Conservation (phyloP, 2,113 vertebrate species). For the Aix galericulata region DNA sequence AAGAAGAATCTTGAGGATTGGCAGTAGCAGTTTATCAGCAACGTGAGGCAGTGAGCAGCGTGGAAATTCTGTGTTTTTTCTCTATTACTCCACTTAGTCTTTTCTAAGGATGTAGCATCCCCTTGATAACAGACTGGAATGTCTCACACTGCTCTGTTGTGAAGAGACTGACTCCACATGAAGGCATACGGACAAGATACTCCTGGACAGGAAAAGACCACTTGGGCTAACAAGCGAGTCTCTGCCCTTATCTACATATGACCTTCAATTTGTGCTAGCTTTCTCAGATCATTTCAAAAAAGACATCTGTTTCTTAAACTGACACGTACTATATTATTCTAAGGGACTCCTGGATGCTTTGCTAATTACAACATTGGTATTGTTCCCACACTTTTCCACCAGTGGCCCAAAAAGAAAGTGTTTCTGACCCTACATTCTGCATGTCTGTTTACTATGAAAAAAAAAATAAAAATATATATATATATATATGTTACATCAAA, state of each 20-base stretch:
- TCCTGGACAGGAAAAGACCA: not conserved
- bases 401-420: not conserved
- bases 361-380: not conserved
- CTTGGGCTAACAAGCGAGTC: not conserved
- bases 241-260: not conserved
- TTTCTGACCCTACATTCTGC: not conserved
- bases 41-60: not conserved
- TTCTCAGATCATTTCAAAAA: not conserved
- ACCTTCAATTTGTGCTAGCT: not conserved
- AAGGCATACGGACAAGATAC: not conserved
- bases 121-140: not conserved
- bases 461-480: not conserved
- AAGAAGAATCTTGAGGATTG: not conserved
- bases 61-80: not conserved
- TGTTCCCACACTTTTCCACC: not conserved
- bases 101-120: not conserved
- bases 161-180: not conserved
- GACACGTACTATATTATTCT: not conserved
- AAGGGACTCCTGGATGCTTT: not conserved
- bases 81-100: not conserved
- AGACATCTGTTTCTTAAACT: not conserved
- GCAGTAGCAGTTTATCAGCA: not conserved
- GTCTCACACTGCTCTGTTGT: not conserved
- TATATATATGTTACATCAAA: not conserved
- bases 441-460: not conserved